Evolutionary conservation across 2,888 invertebrate genomes (phyloP).

Genomic region (Schizotus pectinicornis): DNA sequence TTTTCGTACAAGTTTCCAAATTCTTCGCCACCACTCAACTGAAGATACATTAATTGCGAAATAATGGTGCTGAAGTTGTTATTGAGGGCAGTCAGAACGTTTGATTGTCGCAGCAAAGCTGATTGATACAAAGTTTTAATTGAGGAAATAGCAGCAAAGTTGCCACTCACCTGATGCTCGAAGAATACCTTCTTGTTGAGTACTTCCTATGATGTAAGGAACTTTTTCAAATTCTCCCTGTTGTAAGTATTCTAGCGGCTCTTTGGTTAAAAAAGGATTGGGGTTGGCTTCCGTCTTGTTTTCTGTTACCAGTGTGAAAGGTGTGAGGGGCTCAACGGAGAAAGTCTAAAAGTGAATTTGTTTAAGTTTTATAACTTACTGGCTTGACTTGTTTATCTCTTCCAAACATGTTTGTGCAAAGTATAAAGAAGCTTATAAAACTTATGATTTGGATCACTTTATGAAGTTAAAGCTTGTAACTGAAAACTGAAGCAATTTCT

Average conservation of each 20-base stretch:
- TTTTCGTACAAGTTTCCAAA: conserved; percentile 35
- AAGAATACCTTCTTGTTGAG: conserved; percentile 61
- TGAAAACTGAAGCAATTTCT: too few species aligned
- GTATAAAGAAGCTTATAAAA: too few species aligned
- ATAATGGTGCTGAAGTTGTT: conserved; percentile 42
- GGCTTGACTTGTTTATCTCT: too few species aligned
- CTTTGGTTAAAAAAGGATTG: conserved; percentile 58
- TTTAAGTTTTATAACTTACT: conserved; percentile 41
- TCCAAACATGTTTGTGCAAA: too few species aligned
- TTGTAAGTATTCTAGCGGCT: conserved; percentile 56
- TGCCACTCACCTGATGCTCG: conserved; percentile 54
- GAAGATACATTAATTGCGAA: conserved; percentile 39
- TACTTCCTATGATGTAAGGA: conserved; percentile 61
- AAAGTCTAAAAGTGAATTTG: conserved; percentile 52
- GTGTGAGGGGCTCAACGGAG: conserved; percentile 60
- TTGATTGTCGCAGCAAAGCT: conserved; percentile 42
- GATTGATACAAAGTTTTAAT: conserved; percentile 8
- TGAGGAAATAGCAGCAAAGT: conserved; percentile 3
- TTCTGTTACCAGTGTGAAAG: conserved; percentile 60
- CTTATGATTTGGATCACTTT: too few species aligned
- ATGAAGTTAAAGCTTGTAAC: too few species aligned
- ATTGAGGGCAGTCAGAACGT: conserved; percentile 38
- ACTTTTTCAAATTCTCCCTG: conserved; percentile 56
- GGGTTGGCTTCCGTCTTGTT: conserved; percentile 44
- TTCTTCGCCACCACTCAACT: conserved; percentile 36